Evolutionary conservation across 2,797 vertebrate species (phyloP).

Genomic region (Gorsachius magnificus): DNA sequence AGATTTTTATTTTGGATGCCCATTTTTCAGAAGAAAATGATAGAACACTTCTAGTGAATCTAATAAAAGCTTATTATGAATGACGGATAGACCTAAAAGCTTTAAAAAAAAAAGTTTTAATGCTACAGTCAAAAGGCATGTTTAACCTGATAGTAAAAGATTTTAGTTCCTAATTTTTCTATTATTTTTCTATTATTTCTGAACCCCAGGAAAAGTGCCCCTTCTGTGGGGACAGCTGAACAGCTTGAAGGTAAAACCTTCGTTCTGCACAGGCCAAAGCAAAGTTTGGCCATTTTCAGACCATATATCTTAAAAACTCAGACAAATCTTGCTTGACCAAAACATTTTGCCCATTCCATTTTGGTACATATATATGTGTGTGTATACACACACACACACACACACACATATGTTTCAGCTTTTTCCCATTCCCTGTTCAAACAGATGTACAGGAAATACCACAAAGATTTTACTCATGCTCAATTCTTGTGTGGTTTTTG

Average conservation of each 20-base stretch:
- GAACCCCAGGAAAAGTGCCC: background rate
- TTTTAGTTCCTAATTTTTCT: background rate
- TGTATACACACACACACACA: no score
- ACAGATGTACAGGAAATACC: background rate
- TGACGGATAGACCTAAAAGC: background rate
- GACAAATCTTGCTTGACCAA: background rate
- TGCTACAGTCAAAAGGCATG: background rate
- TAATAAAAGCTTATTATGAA: conserved; percentile 25
- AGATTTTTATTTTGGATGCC: conserved; percentile 36
- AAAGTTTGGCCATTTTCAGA: background rate
- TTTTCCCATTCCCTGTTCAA: background rate
- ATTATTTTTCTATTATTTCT: background rate
- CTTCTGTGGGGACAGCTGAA: background rate
- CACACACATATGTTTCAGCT: background rate
- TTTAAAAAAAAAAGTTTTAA: background rate
- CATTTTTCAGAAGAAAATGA: conserved; percentile 61
- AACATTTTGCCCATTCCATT: background rate
- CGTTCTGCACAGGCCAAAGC: background rate
- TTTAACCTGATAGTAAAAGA: background rate
- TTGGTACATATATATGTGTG: background rate
- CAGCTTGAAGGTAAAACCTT: background rate
- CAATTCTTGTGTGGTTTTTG: background rate
- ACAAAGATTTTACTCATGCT: background rate
- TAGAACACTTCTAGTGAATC: conserved; percentile 52
- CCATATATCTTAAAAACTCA: background rate